Base-by-base conservation (phyloP, 2,797 vertebrate genomes). In the Alcedo quadribrachys region DNA sequence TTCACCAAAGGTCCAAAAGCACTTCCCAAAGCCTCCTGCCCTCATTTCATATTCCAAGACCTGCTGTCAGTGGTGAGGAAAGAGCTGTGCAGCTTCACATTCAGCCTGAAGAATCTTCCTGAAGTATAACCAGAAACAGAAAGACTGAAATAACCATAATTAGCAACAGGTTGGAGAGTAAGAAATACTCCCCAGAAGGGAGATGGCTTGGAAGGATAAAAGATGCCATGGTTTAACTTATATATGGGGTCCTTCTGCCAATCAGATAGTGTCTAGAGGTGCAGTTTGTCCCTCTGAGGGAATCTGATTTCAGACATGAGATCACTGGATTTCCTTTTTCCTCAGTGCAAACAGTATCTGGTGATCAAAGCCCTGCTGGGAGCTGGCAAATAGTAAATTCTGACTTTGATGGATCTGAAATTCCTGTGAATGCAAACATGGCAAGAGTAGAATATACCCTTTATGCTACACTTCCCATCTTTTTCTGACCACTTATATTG, bases 351-450 rank as follows among this genome's bases (percentile, higher is more conserved):
- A 82, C 96, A 63, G 28, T 97, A 97, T 97, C 97, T 96, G 96
- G 96, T 97, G 97, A 98, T 98, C 97, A 98, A 98, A 98, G 97
- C 93, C 90, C 92, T 27, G 67, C 91, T 2, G 8, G 96, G 96
- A 97, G 95, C 96, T 97, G 96, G 92, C 96, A 63, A 96, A 97
- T 78, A 92, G 92, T 80, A 96, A 93, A 97, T 96, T 97, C 96
- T 96, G 92, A 92, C 96, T 97, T 93, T 92, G 88, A 95, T 95
- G 91, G 48, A 85, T 93, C 60, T 93, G 94, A 90, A 94, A 91
- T 91, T 94, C 69, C 68, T 35, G 27, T 28, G 73, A 96, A 91
- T 77, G 93, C 96, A 95, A 97, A 96, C 92, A 96, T 35, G 4
- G 90, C 90, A 81, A 91, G 91, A 86, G 76, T 78, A 97, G 96